Evolutionary conservation across 2,113 vertebrate species (phyloP), one percentile per base, ranked within the genome.

Genomic region (Myiagra hebetior): DNA sequence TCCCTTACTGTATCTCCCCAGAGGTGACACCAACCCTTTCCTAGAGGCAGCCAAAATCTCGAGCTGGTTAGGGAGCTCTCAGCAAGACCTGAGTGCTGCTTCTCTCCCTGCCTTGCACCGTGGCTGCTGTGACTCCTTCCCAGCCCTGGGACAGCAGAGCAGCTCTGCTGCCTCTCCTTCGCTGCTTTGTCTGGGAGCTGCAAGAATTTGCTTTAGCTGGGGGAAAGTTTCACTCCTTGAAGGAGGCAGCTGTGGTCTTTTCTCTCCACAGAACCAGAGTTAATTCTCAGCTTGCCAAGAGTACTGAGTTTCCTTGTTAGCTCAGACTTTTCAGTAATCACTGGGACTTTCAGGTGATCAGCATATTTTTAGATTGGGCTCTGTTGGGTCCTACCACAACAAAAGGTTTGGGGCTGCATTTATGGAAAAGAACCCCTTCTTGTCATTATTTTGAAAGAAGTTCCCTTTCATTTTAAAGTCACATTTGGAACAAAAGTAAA

Each of bases 71-170:
- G 63, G 83, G 50, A 69, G 46, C 31, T 37, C 49, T 53, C 49
- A 63, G 67, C 37, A 74, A 35, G 42, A 24, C 21, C 21, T 47
- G 67, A 15, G 10, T 46, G 10, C 52, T 52, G 2, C 59, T 53
- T 15, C 50, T 59, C 10, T 11, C 70, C n/a, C 68, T 63, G 26
- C 46, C 30, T 60, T 27, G 1, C 0, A 0, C 37, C 9, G 28
- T 4, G 1, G 62, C 44, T 44, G 3, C 11, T 4, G 5, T 9
- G 37, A 20, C 31, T 23, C 50, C 52, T 70, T 52, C 39, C 26
- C 20, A 7, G 37, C 39, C 14, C 33, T 3, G 18, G 44, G 44
- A 44, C 8, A 44, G 17, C 59, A n/a, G 14, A 78, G 73, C 35
- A 28, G 15, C 20, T 2, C 15, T 2, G 24, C 16, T 4, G 4